A percentile compares a stretch with the other conserved stretches of the same genome.
phyloP scores from a whole-genome alignment of 1,140 invertebrate species.

The Aphis craccivora region DNA sequence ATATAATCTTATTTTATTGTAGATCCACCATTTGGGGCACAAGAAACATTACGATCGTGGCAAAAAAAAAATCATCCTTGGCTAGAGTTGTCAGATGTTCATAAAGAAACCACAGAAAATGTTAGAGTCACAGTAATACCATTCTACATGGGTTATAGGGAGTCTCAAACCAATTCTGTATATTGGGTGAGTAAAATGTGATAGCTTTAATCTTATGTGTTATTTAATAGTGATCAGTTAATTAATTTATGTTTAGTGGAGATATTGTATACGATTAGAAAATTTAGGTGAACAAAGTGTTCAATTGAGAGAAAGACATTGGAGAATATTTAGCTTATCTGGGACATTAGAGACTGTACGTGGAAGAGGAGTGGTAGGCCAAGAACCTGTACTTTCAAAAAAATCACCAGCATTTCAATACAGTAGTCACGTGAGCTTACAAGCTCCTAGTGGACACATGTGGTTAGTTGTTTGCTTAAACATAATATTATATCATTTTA shows the following conservation, averaged over 20 bases:
- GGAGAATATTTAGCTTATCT: constrained; percentile 94
- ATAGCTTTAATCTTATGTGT: neutral
- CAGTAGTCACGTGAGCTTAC: constrained; percentile 93
- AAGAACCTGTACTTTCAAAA: constrained; percentile 90
- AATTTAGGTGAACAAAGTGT: constrained; percentile 89
- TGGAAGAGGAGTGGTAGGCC: constrained; percentile 92
- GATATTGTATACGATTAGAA: constrained; percentile 95
- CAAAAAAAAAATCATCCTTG: constrained; percentile 98
- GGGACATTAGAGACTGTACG: constrained; percentile 94
- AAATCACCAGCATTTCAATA: constrained; percentile 95
- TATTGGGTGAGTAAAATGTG: constrained; percentile 77
- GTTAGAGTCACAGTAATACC: constrained; percentile 96
- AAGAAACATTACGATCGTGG: constrained; percentile 92
- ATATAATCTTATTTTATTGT: constrained; percentile 53
- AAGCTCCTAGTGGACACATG: constrained; percentile 98
- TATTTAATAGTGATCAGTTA: neutral
- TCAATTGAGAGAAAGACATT: constrained; percentile 92
- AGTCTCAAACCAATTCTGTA: constrained; percentile 86
- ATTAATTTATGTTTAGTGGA: constrained; percentile 72
- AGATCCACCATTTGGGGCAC: constrained; percentile 86
- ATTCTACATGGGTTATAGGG: constrained; percentile 94
- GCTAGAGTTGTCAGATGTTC: constrained; percentile 96
- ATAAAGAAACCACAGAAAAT: constrained; percentile 95
- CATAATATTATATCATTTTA: neutral
- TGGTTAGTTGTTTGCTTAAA: constrained; percentile 73